These are phyloP conservation scores for Siniperca scherzeri DNA, from an alignment of 2,797 vertebrate species.

Conservation along the genomic window DNA sequence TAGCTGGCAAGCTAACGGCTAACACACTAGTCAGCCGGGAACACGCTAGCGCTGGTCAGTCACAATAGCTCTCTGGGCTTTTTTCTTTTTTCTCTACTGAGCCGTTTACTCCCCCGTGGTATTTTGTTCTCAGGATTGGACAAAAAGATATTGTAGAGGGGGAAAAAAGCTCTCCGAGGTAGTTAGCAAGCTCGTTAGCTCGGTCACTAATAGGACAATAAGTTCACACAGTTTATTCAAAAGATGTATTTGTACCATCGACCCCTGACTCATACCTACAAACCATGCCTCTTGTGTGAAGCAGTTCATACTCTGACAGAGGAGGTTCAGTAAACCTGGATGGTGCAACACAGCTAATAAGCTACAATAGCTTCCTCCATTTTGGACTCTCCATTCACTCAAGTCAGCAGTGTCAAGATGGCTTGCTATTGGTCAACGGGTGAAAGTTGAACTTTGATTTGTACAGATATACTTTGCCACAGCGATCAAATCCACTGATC, in stretches of 20 bases:
- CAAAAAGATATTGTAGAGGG: not conserved
- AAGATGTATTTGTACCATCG: not conserved
- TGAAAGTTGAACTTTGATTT: not conserved
- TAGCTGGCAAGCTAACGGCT: not conserved
- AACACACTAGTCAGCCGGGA: not conserved
- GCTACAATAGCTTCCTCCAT: too few relatives aligned
- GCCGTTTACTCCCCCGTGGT: not conserved
- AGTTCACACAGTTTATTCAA: not conserved
- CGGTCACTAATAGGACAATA: not conserved
- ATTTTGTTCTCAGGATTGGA: not conserved
- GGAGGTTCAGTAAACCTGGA: not conserved
- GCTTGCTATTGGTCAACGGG: not conserved
- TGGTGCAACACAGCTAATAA: not conserved
- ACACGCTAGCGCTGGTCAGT: not conserved
- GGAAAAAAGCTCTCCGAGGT: not conserved
- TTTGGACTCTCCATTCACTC: too few relatives aligned
- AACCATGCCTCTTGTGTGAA: not conserved
- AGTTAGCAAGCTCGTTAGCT: not conserved
- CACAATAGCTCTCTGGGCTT: not conserved
- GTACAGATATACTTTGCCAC: not conserved
- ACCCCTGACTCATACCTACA: not conserved
- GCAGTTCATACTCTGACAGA: not conserved
- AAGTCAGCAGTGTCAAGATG: not conserved
- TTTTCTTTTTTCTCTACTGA: not conserved
- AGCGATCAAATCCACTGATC: not conserved